Conservation (phyloP, 2,113 vertebrate species). For the Strix aluco region DNA sequence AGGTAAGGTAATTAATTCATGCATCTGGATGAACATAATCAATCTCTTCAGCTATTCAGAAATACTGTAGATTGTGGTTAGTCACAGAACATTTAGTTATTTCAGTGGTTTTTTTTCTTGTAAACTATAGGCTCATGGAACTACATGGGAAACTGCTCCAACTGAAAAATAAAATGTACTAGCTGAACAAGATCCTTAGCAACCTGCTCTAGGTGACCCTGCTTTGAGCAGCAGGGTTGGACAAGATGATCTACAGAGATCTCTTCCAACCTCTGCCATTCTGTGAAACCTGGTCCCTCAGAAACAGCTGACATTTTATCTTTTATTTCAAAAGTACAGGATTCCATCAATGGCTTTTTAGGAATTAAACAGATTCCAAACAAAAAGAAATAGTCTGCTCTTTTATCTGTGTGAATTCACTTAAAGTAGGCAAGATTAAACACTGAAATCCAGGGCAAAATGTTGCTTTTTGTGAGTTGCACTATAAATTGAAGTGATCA, state of each 20-base stretch:
- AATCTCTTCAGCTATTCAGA: not conserved
- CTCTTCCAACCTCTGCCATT: not conserved
- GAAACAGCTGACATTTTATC: not conserved
- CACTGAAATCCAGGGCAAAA: not conserved
- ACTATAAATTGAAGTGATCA: not conserved
- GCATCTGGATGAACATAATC: not conserved
- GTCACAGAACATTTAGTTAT: not conserved
- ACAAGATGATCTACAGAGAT: not conserved
- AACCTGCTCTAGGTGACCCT: not conserved
- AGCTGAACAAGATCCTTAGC: not conserved
- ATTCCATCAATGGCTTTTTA: not conserved
- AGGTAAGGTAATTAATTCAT: slow-evolving; percentile 63
- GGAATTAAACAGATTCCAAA: not conserved
- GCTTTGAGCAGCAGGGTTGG: not conserved
- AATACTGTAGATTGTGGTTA: not conserved
- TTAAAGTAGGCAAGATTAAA: not conserved
- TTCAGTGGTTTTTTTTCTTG: not conserved
- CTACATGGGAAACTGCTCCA: not conserved
- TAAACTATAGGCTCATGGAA: not conserved
- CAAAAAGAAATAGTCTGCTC: not conserved
- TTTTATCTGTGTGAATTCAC: not conserved
- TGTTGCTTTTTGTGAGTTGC: not conserved
- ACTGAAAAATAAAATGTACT: not conserved
- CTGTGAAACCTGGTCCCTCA: not conserved
- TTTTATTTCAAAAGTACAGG: not conserved